Base-by-base conservation (phyloP, 2,113 vertebrate genomes). In the Clarias batrachus region DNA sequence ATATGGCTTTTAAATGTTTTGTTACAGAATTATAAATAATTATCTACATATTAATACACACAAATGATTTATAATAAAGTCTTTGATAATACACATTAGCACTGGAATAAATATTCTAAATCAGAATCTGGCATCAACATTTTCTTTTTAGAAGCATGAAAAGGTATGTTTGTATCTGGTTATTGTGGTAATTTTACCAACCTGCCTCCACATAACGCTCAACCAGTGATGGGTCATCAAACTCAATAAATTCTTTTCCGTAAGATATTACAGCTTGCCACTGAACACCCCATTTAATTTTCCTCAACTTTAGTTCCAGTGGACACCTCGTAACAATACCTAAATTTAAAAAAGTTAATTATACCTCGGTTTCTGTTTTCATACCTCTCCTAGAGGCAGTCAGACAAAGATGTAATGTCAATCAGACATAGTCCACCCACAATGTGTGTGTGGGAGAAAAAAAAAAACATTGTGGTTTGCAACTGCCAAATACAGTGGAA, bases 301-400 rank as follows among this genome's bases (percentile, higher is more conserved):
- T 92, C 66, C 85, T 90, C 48, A 92, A 57, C 76, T 87, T 91
- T 30, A 92, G 79, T 84, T 89, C 87, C 52, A 92, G 84, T 11
- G 30, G 30, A 33, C 30, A 33, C 30, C 30, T 33, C 30, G 30
- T 33, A 33, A 33, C 30, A 33, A 33, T 92, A 21, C 91, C 91
- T 92, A 77, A 1, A 83, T 25, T 21, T 76, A 16, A 89, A 37
- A 86, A 25, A 86, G 60, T 21, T 12, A 41, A 41, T 1, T 65
- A 65, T 56, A 59, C 17, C 17, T 62, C 5, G 9, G 2, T 7
- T 54, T 66, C 8, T 25, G 2, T 30, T 62, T 77, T 48, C 21
- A 48, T 21, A 66, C 57, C 52, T 11, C 12, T 41, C 56, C 59
- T n/a, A 27, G 4, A 41, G 37, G 2, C 37, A 41, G 37, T 41